A percentile compares a stretch with the other conserved stretches of the same genome.
phyloP scores from a whole-genome alignment of 2,888 invertebrate genomes.

The Leuctra nigra region DNA sequence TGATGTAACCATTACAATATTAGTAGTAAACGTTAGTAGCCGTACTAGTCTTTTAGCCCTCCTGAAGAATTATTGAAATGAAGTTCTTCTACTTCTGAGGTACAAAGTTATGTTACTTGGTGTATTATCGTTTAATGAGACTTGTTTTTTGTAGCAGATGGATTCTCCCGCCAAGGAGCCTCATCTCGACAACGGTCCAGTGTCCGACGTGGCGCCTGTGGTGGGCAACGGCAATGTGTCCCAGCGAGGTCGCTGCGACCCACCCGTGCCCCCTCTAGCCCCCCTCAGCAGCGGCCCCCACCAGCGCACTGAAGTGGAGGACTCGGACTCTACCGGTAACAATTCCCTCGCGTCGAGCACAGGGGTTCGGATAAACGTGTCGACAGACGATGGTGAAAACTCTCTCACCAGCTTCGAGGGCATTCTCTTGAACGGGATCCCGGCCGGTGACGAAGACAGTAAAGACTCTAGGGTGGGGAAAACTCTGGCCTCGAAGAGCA shows the following conservation, averaged over 20 bases:
- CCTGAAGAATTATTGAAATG: too few species aligned
- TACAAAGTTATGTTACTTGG: too few species aligned
- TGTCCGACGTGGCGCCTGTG: slow-evolving; percentile 12
- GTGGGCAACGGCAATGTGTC: slow-evolving; percentile 32
- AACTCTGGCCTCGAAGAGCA: slow-evolving; percentile 43
- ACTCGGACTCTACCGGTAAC: slow-evolving; percentile 45
- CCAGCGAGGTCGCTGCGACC: slow-evolving; percentile 40
- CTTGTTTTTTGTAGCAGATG: slow-evolving; percentile 17
- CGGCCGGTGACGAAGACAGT: slow-evolving; percentile 42
- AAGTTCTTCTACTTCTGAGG: too few species aligned
- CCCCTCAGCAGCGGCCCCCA: slow-evolving; percentile 36
- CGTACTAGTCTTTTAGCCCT: too few species aligned
- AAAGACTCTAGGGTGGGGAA: slow-evolving; percentile 46
- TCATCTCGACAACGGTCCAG: slow-evolving; percentile 35
- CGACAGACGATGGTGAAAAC: slow-evolving; percentile 51
- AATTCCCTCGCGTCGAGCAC: slow-evolving; percentile 54
- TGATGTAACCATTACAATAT: too few species aligned
- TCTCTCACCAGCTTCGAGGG: slow-evolving; percentile 58
- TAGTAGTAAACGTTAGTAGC: too few species aligned
- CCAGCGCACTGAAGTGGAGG: slow-evolving; percentile 39
- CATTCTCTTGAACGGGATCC: slow-evolving; percentile 50
- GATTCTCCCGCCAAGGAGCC: slow-evolving; percentile 38
- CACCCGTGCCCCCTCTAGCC: slow-evolving; percentile 45
- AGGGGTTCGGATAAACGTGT: slow-evolving; percentile 43
- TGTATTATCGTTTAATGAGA: too few species aligned